Conservation (phyloP, 2,797 vertebrate genomes). For the Telmatherina bonti region DNA sequence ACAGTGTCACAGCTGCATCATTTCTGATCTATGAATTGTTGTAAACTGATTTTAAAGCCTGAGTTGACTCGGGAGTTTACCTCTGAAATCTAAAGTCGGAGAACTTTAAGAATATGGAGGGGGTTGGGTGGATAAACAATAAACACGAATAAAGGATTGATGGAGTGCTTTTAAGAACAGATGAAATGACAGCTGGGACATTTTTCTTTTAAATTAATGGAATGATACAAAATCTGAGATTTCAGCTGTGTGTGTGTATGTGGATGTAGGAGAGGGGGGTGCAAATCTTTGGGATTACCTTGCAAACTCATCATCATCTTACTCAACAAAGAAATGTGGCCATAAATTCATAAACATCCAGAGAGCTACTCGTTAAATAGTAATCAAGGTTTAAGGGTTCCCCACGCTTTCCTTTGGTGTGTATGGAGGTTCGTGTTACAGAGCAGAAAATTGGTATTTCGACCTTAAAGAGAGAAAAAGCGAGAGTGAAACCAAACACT, state of each 20-base stretch:
- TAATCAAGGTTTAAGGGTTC: constrained; percentile 58
- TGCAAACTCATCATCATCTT: constrained; percentile 7
- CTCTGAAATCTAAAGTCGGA: not conserved
- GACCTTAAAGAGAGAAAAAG: constrained; percentile 39
- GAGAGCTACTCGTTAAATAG: constrained; percentile 62
- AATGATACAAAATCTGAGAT: not conserved
- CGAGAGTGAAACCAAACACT: constrained; percentile 59
- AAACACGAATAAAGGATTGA: not conserved
- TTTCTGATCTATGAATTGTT: constrained; percentile 23
- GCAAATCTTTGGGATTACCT: constrained; percentile 24
- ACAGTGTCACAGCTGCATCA: constrained; percentile 15
- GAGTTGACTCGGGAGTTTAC: not conserved
- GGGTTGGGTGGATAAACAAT: too few relatives aligned
- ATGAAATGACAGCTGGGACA: too few relatives aligned
- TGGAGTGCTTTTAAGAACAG: not conserved
- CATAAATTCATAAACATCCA: constrained; percentile 65
- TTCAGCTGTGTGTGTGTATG: too few relatives aligned
- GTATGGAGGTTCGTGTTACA: constrained; percentile 60
- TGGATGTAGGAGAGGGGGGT: too few relatives aligned
- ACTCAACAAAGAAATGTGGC: constrained; percentile 27
- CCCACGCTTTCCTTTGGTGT: constrained; percentile 34
- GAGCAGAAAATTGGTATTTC: constrained; percentile 57
- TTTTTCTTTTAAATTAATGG: constrained; percentile 1
- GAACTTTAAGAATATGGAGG: not conserved
- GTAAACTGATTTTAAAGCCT: constrained; percentile 15